Percentiles rank a stretch among this genome's conserved stretches.
Conservation (phyloP, 2,113 vertebrate species). For the Dasyurus viverrinus region DNA sequence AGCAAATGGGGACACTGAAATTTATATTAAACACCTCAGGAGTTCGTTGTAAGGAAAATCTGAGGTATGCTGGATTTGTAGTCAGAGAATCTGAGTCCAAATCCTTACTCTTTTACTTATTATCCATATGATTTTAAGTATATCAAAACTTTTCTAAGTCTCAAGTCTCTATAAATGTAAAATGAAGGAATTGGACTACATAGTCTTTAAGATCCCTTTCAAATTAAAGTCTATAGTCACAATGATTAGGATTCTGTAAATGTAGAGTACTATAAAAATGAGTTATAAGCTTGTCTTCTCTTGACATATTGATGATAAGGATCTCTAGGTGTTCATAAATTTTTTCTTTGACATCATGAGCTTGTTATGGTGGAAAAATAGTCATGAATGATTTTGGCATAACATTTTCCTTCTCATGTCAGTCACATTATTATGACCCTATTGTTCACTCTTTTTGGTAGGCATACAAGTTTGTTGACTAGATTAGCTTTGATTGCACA, state of each 20-base stretch:
- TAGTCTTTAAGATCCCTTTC: background rate
- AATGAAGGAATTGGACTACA: background rate
- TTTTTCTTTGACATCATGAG: too few relatives aligned
- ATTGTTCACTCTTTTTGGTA: too few relatives aligned
- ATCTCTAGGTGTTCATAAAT: too few relatives aligned
- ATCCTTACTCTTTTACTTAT: background rate
- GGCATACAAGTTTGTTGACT: too few relatives aligned
- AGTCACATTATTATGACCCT: too few relatives aligned
- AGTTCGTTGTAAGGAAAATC: background rate
- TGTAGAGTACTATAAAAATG: background rate
- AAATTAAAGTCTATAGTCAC: background rate
- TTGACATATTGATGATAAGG: too few relatives aligned
- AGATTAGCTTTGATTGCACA: too few relatives aligned
- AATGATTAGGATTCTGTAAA: background rate
- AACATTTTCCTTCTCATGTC: too few relatives aligned
- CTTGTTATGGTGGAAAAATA: too few relatives aligned
- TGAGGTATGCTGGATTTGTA: background rate
- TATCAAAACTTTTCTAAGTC: background rate
- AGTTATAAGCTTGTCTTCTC: background rate
- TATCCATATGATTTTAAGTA: background rate
- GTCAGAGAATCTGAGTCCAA: background rate
- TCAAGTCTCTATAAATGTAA: background rate
- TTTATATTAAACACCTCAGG: background rate
- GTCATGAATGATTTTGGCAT: too few relatives aligned
- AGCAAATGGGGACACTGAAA: background rate